A percentile compares a stretch with the other conserved stretches of the same genome.
Evolutionary conservation across 2,888 invertebrate genomes (phyloP).

Genomic region (Eulithis testata): DNA sequence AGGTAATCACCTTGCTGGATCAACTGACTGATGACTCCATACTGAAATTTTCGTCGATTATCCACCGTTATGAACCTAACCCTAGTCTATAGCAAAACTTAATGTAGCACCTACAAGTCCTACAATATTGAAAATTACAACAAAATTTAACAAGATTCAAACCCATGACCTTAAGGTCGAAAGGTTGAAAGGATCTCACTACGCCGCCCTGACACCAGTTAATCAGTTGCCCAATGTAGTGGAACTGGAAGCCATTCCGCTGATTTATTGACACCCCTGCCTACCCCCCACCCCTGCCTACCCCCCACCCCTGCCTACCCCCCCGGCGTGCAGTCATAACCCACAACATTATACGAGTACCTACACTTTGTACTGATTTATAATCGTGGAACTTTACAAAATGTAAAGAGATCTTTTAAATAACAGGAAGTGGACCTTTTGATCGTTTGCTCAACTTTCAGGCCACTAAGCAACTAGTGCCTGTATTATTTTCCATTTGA

Average conservation of each 20-base stretch:
- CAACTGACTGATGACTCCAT: too few species aligned
- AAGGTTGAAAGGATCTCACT: constrained; percentile 2
- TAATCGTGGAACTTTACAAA: background rate
- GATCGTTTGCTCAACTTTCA: too few species aligned
- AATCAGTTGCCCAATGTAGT: constrained; percentile 5
- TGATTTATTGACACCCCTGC: constrained; percentile 4
- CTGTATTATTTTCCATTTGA: too few species aligned
- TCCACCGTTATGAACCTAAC: too few species aligned
- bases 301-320: constrained; percentile 1
- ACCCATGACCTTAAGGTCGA: background rate
- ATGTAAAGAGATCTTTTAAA: too few species aligned
- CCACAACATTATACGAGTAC: background rate
- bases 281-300: background rate
- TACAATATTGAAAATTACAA: too few species aligned
- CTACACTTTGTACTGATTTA: background rate
- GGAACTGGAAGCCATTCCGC: constrained; percentile 6
- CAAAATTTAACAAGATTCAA: background rate
- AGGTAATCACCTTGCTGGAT: too few species aligned
- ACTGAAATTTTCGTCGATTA: too few species aligned
- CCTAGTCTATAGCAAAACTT: too few species aligned
- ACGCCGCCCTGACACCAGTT: background rate
- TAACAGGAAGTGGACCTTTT: too few species aligned
- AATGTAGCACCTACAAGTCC: too few species aligned
- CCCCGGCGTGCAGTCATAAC: background rate
- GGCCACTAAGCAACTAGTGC: too few species aligned